Base-by-base conservation (phyloP, 2,797 vertebrate genomes). In the Limosa lapponica region DNA sequence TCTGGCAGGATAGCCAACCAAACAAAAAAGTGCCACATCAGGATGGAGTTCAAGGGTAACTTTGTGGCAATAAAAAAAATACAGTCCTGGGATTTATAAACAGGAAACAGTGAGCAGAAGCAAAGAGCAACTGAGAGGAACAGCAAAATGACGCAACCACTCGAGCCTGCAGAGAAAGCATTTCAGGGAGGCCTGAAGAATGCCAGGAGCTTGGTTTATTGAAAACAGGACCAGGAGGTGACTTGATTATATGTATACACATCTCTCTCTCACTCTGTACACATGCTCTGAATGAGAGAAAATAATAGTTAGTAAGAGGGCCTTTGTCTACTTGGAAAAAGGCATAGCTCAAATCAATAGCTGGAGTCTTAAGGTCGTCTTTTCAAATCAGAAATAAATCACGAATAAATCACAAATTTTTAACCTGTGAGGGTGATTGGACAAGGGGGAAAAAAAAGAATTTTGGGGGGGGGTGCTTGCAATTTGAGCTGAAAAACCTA, bases 141-240 rank as follows among this genome's bases (percentile, higher is more conserved):
- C 30, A 55, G 37, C 25, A 67, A 34, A 80, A 15, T 19, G 78
- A 77, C 0, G 1, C 54, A 74, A 88, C 55, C 17, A 19, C 32
- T 85, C 0, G 0, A 1, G 4, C 61, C 37, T 87, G 54, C 49
- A 30, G 36, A 61, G 43, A 55, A 37, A 24, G 41, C 0, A 0
- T 55, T 81, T 54, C 2, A 1, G 34, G 55, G 44, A 91, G 10
- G 77, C 6, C 30, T 14, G 16, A 43, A 82, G 65, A 37, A 79
- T 41, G 37, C 34, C 3, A 24, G 17, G 25, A 83, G 43, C 23
- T 83, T 19, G 16, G 25, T 66, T 81, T 55, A 69, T 0, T 58
- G 67, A 65, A 94, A 89, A 73, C 14, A 93, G 46, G 61, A 74
- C 24, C 25, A 67, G 58, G 8, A 95, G 36, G 22, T 49, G 34